Base-by-base conservation (phyloP, 37 sponge, comb jelly and placozoan genomes). In the Agelas oroides region DNA sequence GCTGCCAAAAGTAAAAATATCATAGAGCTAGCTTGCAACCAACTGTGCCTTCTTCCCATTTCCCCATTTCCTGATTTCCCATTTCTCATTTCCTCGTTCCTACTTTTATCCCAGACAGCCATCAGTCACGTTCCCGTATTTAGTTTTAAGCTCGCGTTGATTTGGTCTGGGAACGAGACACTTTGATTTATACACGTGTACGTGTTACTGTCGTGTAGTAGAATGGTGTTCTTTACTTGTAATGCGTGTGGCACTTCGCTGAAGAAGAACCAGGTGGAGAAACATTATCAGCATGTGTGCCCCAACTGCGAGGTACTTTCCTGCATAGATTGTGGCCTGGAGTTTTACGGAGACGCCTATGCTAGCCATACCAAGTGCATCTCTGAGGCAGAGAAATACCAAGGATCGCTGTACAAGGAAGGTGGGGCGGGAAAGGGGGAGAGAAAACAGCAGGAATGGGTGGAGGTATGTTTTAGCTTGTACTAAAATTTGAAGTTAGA, bases 381-480 rank as follows among this genome's bases (percentile, higher is more conserved):
- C 37, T 87, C 94, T 39, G 99, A 99, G 72, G 99, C 97, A 0
- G 87, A 99, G 84, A 97, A 95, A 70, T 99, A 99, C 71, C 99
- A 99, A 67, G 99, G 99, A 25, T 53, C 79, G 15, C 73, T 99
- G 70, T 99, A 80, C 76, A 85, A 87, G 57, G 91, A 70, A 15
- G 95, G 89, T 12, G 87, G 81, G 20, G 76, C 71, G 33, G 63
- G 65, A 24, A 96, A 96, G 66, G 97, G 97, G 18, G 95, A 90
- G 17, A 79, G 80, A 79, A 97, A 97, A 59, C 99, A 99, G 69
- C 80, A 95, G 71, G 88, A 93, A 46, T 99, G 99, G 99, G 34
- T 93, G 64, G 94, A 95, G 81, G 98, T 96, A 88, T 5, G 77
- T 1, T 33, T 5, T 70, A 5, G 71, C 5, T 6, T 40, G 46